These are phyloP conservation scores for Zaprionus camerounensis DNA, from an alignment of 1,140 invertebrate genomes.

Conservation along the genomic window DNA sequence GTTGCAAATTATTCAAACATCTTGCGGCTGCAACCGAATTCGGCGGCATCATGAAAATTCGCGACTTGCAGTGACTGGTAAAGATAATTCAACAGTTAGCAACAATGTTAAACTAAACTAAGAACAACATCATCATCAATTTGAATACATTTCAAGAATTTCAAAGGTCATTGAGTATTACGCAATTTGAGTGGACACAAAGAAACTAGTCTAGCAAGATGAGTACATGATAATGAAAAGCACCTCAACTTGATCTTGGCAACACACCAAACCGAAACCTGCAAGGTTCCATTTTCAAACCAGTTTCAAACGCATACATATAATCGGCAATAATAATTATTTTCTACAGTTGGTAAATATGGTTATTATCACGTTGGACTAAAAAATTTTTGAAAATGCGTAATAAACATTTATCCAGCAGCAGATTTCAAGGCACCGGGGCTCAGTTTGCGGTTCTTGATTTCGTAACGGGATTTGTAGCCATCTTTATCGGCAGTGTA, in stretches of 20 bases:
- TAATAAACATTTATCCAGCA: constrained; percentile 60
- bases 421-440: constrained; percentile 70
- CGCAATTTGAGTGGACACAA: constrained; percentile 39
- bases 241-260: constrained; percentile 61
- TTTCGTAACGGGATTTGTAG: constrained; percentile 70
- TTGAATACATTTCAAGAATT: constrained; percentile 13
- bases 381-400: background rate
- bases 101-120: background rate
- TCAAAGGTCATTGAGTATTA: constrained; percentile 61
- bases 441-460: constrained; percentile 79
- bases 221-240: constrained; percentile 57
- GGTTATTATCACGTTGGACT: constrained; percentile 31
- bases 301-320: constrained; percentile 44
- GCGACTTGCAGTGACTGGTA: background rate
- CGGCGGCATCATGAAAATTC: background rate
- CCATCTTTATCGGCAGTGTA: constrained; percentile 83
- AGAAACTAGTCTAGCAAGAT: constrained; percentile 64
- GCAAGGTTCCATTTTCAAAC: constrained; percentile 45
- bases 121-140: background rate
- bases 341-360: constrained; percentile 15
- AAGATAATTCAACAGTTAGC: background rate
- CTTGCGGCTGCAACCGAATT: constrained; percentile 16
- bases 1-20: constrained; percentile 25
- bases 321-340: constrained; percentile 32
- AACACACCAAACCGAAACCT: constrained; percentile 30